Percentiles rank a stretch among this genome's conserved stretches.
These are phyloP conservation scores for Sorex araneus DNA, from an alignment of 2,113 vertebrate species.

Conservation along the genomic window DNA sequence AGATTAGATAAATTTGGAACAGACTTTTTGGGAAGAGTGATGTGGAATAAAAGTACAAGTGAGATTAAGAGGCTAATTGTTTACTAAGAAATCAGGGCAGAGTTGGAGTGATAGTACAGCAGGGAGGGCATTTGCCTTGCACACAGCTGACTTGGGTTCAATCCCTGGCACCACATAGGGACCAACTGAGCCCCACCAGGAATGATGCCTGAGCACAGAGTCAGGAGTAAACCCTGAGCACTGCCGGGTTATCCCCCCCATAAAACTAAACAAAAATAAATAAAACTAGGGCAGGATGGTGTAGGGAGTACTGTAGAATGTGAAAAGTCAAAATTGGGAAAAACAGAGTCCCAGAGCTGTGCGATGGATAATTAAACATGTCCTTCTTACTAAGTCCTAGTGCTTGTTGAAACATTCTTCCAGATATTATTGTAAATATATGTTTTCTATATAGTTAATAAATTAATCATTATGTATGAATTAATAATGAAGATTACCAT, in stretches of 20 bases:
- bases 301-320: neutral
- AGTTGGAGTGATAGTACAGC: too few relatives aligned
- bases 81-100: neutral
- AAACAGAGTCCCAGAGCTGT: neutral
- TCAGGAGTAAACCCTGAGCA: too few relatives aligned
- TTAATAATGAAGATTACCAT: neutral
- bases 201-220: too few relatives aligned
- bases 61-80: neutral
- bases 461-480: neutral
- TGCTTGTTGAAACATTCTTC: neutral
- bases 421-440: neutral
- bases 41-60: neutral
- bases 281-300: too few relatives aligned
- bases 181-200: too few relatives aligned
- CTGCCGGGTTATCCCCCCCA: too few relatives aligned
- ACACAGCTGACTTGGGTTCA: too few relatives aligned
- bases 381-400: neutral
- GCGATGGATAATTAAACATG: neutral
- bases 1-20: neutral
- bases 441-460: neutral
- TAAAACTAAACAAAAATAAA: too few relatives aligned
- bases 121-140: too few relatives aligned
- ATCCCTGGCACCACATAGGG: too few relatives aligned
- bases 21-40: conserved; percentile 1
- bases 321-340: neutral